Evolutionary conservation across 1,140 invertebrate genomes (phyloP).

Genomic region (Bombyx mori): ASM3026992v2 NC_085112.1:4452501-4453000

Average conservation of each 20-base stretch:
- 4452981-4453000: too few relatives aligned
- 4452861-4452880: too few relatives aligned
- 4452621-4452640: constrained; percentile 28
- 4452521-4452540: neutral
- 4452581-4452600: constrained; percentile 24
- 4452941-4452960: too few relatives aligned
- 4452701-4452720: neutral
- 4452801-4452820: neutral
- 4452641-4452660: constrained; percentile 28
- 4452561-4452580: constrained; percentile 33
- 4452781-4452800: neutral
- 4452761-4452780: neutral
- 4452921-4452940: too few relatives aligned
- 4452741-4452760: neutral
- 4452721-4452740: neutral
- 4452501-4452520: neutral
- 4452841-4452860: too few relatives aligned
- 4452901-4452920: too few relatives aligned
- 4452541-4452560: constrained; percentile 20
- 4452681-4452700: constrained; percentile 4
- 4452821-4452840: neutral
- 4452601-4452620: constrained; percentile 25
- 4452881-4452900: too few relatives aligned
- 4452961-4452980: too few relatives aligned
- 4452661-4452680: constrained; percentile 22